These are phyloP conservation scores for Glyphotaelius pellucidus DNA, from an alignment of 2,888 invertebrate genomes.

Conservation along the genomic window DNA sequence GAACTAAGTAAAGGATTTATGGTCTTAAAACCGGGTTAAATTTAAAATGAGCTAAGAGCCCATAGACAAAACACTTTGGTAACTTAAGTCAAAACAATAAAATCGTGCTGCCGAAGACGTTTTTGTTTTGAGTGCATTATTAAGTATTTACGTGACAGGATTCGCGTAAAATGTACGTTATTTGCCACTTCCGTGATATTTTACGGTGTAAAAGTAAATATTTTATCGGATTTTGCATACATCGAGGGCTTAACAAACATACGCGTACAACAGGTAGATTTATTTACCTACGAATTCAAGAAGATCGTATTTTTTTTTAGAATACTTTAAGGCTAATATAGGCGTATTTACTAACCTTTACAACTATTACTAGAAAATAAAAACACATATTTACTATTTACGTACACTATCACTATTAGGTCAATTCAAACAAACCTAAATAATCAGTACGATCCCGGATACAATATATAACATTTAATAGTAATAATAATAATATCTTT, in stretches of 20 bases:
- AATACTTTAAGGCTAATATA: background rate
- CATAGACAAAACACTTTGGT: background rate
- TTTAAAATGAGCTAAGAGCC: background rate
- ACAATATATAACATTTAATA: background rate
- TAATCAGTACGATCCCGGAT: background rate
- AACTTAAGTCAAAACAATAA: background rate
- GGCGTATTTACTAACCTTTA: background rate
- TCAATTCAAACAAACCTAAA: background rate
- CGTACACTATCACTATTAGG: background rate
- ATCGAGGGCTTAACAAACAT: background rate
- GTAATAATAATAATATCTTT: background rate
- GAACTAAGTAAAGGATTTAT: background rate
- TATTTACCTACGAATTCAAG: background rate
- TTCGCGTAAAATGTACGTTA: background rate
- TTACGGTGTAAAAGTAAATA: background rate
- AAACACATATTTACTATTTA: no score
- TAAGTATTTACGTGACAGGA: background rate
- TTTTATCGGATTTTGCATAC: background rate
- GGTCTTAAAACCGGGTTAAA: background rate
- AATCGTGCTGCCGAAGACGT: background rate
- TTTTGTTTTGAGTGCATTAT: constrained; percentile 19
- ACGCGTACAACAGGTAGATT: background rate
- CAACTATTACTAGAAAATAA: no score
- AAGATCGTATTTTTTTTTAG: background rate
- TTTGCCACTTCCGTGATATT: background rate